A percentile compares a stretch with the other conserved stretches of the same genome.
These are phyloP conservation scores for Agrochola macilenta DNA, from an alignment of 2,888 invertebrate species.

Conservation along the genomic window DNA sequence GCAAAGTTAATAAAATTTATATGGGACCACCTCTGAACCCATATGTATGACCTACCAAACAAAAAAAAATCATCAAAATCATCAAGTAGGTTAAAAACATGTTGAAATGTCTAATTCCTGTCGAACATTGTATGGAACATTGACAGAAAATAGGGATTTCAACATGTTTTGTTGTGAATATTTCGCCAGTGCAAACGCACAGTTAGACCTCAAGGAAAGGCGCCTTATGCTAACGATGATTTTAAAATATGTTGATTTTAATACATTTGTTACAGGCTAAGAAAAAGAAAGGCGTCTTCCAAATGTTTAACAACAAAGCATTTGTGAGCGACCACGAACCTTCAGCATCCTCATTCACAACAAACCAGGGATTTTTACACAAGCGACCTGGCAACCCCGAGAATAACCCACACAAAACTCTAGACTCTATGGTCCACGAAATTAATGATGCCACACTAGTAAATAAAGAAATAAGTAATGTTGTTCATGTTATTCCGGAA, in stretches of 20 bases:
- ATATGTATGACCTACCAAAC: too few species aligned
- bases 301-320: constrained; percentile 79
- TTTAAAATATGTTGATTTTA: too few species aligned
- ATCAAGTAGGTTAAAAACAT: too few species aligned
- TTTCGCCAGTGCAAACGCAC: too few species aligned
- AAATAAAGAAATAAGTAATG: constrained; percentile 53
- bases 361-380: constrained; percentile 81
- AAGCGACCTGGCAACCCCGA: constrained; percentile 80
- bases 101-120: too few species aligned
- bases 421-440: constrained; percentile 82
- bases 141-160: too few species aligned
- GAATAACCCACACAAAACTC: constrained; percentile 79
- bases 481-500: constrained; percentile 71
- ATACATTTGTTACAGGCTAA: constrained; percentile 68
- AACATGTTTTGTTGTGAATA: too few species aligned
- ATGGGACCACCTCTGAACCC: too few species aligned
- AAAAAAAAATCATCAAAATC: too few species aligned
- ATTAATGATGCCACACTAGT: constrained; percentile 72
- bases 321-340: constrained; percentile 69
- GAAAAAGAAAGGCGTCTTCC: constrained; percentile 66
- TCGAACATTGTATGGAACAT: too few species aligned
- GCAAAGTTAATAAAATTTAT: too few species aligned
- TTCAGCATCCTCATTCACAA: constrained; percentile 64
- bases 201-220: too few species aligned
- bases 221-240: fast-evolving